Evolutionary conservation across 2,888 invertebrate genomes (phyloP), one percentile per base, ranked within the genome.

Genomic region (Epirrhoe alternata): DNA sequence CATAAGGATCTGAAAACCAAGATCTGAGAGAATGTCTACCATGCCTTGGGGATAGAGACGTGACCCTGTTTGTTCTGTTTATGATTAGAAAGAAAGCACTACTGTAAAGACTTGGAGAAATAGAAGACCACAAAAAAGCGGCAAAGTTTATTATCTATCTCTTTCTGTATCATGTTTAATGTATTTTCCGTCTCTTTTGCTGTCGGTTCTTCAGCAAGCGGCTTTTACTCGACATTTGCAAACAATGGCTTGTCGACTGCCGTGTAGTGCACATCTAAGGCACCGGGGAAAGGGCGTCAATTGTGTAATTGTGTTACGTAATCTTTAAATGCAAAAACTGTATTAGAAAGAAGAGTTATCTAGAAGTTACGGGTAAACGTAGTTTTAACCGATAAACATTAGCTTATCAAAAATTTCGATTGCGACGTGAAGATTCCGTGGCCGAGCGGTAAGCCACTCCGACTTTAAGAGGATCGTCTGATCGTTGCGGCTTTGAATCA

Each of bases 241-340:
- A 92, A 93, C 93, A 93, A 93, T 93, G 80, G 90, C 88, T 82
- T 92, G 93, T 93, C 84, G 83, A 79, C 84, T 82, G 85, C 86
- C 85, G 83, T 88, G 90, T 90, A 77, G 70, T 70, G 76, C 78
- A 84, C 86, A 84, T 86, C 86, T 85, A 81, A 88, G 81, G 84
- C 77, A 82, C 85, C 86, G 84, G 83, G 85, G 80, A 82, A 81
- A 83, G 79, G 80, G 86, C 82, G 83, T 89, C 84, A 90, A 88
- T 74, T 74, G 68, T 70, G 69, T 69, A 73, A 74, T 64, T 64
- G 45, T 68, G 61, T 64, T 62, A 55, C 35, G 57, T 65, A 65
- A 61, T 65, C 47, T 64, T 45, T 60, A 53, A n/a, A 38, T 47
- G 56, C 50, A 17, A 58, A 47, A 38, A 24, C 53, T 57, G 6